Evolutionary conservation across 2,797 vertebrate genomes (phyloP), one percentile per base, ranked within the genome.

Genomic region (Buphagus erythrorhynchus): DNA sequence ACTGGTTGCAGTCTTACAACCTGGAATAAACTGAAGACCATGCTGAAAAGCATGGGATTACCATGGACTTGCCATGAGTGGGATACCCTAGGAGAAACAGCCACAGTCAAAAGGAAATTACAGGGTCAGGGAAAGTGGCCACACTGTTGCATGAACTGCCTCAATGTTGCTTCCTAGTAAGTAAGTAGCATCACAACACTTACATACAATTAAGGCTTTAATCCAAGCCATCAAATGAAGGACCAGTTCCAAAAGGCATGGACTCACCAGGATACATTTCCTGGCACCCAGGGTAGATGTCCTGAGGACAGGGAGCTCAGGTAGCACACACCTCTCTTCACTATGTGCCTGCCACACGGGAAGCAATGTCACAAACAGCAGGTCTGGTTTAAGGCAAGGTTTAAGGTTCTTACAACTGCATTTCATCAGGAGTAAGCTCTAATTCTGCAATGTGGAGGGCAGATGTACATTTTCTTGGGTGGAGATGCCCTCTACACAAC

Each of bases 401-500:
- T 88, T 90, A 72, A 71, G 28, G 45, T 52, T 52, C 62, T 84
- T 62, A 28, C 6, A 61, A 58, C 25, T 28, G 4, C 15, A 26
- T 77, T 93, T 76, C 65, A 25, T 66, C 77, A 73, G 4, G 0
- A 71, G 18, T 24, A 48, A 82, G 1, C 63, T 95, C 83, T 42
- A 29, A 43, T 73, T 92, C 63, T 49, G 48, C 29, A 2, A 45
- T 19, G 40, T 20, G 0, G 51, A 59, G 20, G 43, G 28, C 0
- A 0, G 38, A 65, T 40, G 36, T 40, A 43, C 31, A 26, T 92
- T 86, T 93, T 92, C 91, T 67, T 59, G 40, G 8, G 38, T 20
- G 40, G 69, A 81, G 51, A 63, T 69, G 91, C 82, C 95, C 91
- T 96, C 87, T 78, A 75, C 58, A 74, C 89, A 90, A 90, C 51